Evolutionary conservation across 2,797 vertebrate genomes (phyloP), one percentile per base, ranked within the genome.

Genomic region (Danio jaintianensis): DNA sequence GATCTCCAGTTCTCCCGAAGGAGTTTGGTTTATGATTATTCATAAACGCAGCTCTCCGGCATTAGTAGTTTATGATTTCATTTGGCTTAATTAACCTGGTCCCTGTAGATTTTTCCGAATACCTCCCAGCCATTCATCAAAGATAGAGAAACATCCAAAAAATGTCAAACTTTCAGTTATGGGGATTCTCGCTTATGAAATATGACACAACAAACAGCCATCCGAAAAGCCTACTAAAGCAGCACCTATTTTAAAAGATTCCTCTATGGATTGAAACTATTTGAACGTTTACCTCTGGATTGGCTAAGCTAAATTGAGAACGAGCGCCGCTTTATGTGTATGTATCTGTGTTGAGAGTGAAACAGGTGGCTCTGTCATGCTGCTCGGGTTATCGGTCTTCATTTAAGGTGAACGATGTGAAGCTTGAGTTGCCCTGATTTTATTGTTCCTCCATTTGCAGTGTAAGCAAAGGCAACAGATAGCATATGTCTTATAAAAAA

Each of bases 11-110:
- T 82, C 84, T 89, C 90, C 89, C 82, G 20, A 83, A 90, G 89
- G 83, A 84, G 85, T 89, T 75, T 81, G 84, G 86, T 89, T 89
- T 88, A 90, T 93, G 88, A 91, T 92, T 92, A 93, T 94, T 92
- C 90, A 92, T 93, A 86, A 90, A 89, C 89, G 83, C 87, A 86
- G 87, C 90, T 79, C 88, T 87, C 86, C 85, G 78, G 78, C 76
- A 88, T 80, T 83, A 77, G 84, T 90, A 90, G 74, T 91, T 87
- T 89, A 88, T 86, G 84, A 89, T 90, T 92, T 85, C 82, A 89
- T 91, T 92, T 91, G 88, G 90, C 91, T 91, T 83, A 90, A 90
- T 93, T 88, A 92, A 87, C 87, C 87, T 77, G 12, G 78, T 90
- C 90, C 87, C 89, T 79, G 80, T 76, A 83, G 90, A 91, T 83